phyloP scores from a whole-genome alignment of 1,140 invertebrate species.

The Ctenoplectra terminalis region DNA sequence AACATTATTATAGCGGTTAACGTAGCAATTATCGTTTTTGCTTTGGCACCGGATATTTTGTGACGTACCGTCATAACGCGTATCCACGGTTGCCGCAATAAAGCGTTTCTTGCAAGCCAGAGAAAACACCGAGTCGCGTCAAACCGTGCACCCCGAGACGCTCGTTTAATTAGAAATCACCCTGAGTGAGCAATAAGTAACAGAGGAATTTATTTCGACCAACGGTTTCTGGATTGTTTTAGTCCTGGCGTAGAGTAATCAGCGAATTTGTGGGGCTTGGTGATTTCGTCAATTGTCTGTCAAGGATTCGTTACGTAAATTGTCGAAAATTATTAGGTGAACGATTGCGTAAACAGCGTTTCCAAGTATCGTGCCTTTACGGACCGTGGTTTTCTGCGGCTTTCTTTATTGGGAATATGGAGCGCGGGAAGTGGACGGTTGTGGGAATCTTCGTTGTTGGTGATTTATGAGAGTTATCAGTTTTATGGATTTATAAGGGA shows the following conservation, averaged over 20 bases:
- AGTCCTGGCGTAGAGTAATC: background rate
- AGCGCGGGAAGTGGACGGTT: background rate
- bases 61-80: slow-evolving; percentile 7
- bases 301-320: background rate
- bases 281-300: background rate
- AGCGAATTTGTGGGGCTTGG: no score
- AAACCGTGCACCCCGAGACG: slow-evolving; percentile 17
- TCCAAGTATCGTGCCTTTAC: background rate
- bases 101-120: slow-evolving; percentile 10
- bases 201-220: background rate
- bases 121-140: slow-evolving; percentile 24
- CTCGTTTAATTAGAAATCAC: slow-evolving; percentile 17
- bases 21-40: slow-evolving; percentile 62
- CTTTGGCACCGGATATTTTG: background rate
- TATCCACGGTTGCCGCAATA: slow-evolving; percentile 20
- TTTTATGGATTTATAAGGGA: no score
- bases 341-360: background rate
- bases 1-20: slow-evolving; percentile 63
- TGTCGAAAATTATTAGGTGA: background rate
- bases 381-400: background rate
- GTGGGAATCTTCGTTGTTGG: no score
- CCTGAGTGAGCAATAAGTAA: background rate
- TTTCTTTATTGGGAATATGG: background rate
- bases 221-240: background rate
- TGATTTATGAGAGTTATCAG: no score